Percentiles rank a stretch among this genome's conserved stretches.
Conservation (phyloP, 2,888 invertebrate genomes). For the Strigamia crassipes region DNA sequence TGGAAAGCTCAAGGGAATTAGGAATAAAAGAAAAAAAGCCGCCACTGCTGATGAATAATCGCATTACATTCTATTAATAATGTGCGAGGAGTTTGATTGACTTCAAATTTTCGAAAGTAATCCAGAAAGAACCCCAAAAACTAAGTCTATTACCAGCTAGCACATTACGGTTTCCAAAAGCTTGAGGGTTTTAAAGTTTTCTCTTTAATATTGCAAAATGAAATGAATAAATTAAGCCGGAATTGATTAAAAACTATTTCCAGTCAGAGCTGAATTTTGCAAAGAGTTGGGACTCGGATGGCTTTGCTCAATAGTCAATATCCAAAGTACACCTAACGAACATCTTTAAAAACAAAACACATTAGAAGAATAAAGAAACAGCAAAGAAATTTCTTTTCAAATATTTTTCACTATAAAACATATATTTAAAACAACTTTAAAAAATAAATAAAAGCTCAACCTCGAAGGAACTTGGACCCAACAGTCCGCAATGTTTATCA, state of each 20-base stretch:
- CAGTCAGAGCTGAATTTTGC: background rate
- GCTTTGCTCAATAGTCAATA: too few relatives aligned
- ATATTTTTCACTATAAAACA: too few relatives aligned
- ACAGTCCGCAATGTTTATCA: too few relatives aligned
- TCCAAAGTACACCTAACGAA: too few relatives aligned
- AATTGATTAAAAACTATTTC: constrained; percentile 19
- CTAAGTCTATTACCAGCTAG: background rate
- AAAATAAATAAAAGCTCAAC: too few relatives aligned
- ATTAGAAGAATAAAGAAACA: too few relatives aligned
- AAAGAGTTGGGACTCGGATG: too few relatives aligned
- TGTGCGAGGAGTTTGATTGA: constrained; percentile 33
- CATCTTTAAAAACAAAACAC: too few relatives aligned
- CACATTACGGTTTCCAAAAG: constrained; percentile 5
- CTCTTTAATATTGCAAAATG: constrained; percentile 27
- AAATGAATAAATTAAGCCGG: constrained; percentile 27
- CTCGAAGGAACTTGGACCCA: too few relatives aligned
- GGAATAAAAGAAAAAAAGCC: constrained; percentile 19
- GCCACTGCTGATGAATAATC: constrained; percentile 35
- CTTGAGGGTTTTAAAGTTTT: constrained; percentile 10
- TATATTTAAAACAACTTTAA: too few relatives aligned
- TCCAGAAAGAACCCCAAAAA: background rate
- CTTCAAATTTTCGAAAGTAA: constrained; percentile 12
- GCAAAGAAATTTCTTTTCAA: too few relatives aligned
- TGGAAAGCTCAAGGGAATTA: constrained; percentile 15
- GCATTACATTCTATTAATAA: constrained; percentile 37